Percentiles rank a stretch among this genome's conserved stretches.
Evolutionary conservation across 64 coral and sea anemone species (phyloP).

Genomic region (Cladopsammia gracilis): DNA sequence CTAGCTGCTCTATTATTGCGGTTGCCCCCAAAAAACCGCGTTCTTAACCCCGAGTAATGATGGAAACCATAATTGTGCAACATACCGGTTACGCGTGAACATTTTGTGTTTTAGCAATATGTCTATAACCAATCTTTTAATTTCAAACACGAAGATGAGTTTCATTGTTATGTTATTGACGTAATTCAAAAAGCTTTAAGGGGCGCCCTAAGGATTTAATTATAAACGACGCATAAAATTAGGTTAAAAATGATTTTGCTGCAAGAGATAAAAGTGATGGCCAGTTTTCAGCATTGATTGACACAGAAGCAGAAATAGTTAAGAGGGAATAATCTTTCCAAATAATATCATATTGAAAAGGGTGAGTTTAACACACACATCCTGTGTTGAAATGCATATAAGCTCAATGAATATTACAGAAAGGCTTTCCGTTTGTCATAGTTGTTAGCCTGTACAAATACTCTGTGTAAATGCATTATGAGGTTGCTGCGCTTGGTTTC

Average conservation of each 20-base stretch:
- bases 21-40: too few relatives aligned
- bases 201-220: not conserved
- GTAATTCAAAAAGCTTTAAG: not conserved
- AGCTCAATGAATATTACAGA: conserved; percentile 1
- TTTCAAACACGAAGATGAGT: not conserved
- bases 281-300: not conserved
- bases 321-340: not conserved
- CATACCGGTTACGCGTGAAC: too few relatives aligned
- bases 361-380: conserved; percentile 21
- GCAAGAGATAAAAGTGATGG: not conserved
- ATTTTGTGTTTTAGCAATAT: not conserved
- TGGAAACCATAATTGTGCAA: too few relatives aligned
- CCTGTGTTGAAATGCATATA: conserved; percentile 32
- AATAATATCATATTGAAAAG: conserved; percentile 29
- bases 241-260: not conserved
- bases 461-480: not conserved
- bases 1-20: not conserved
- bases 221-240: not conserved
- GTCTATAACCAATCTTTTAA: not conserved
- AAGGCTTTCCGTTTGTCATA: conserved; percentile 21
- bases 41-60: too few relatives aligned
- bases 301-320: not conserved
- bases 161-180: not conserved
- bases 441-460: conserved; percentile 24
- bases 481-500: not conserved